Conservation (phyloP, 2,888 invertebrate species). For the Gymnosoma rotundatum region DNA sequence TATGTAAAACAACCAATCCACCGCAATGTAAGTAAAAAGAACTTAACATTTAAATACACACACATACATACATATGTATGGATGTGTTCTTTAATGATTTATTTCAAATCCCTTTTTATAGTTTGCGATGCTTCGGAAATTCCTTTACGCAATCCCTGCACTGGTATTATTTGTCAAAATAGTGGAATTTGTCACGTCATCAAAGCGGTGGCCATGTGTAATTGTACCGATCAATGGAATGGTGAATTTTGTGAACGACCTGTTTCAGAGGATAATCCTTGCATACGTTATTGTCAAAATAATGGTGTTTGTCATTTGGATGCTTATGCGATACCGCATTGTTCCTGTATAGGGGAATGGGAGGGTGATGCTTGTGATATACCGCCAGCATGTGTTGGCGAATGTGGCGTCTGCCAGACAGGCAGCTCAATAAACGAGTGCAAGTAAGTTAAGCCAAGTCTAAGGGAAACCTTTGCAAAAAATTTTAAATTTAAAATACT, state of each 20-base stretch:
- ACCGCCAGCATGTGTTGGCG: slow-evolving; percentile 80
- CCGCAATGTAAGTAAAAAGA: slow-evolving; percentile 79
- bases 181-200: slow-evolving; percentile 84
- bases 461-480: not conserved
- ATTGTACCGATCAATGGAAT: slow-evolving; percentile 84
- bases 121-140: slow-evolving; percentile 78
- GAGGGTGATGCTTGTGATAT: slow-evolving; percentile 84
- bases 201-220: slow-evolving; percentile 83
- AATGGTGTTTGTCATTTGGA: slow-evolving; percentile 85
- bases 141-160: slow-evolving; percentile 80
- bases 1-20: slow-evolving; percentile 82
- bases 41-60: too few species aligned
- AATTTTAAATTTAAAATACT: not conserved
- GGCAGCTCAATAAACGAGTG: slow-evolving; percentile 82
- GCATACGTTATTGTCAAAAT: slow-evolving; percentile 84
- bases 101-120: slow-evolving; percentile 31
- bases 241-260: slow-evolving; percentile 84
- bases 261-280: slow-evolving; percentile 86
- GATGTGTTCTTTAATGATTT: not conserved
- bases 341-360: slow-evolving; percentile 85
- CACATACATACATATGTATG: too few species aligned
- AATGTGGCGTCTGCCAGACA: slow-evolving; percentile 79
- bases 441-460: slow-evolving; percentile 74
- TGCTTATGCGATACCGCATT: slow-evolving; percentile 83
- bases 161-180: slow-evolving; percentile 83